Evolutionary conservation across 2,888 invertebrate genomes (phyloP).

Genomic region (Drosophila atroscutellata): DNA sequence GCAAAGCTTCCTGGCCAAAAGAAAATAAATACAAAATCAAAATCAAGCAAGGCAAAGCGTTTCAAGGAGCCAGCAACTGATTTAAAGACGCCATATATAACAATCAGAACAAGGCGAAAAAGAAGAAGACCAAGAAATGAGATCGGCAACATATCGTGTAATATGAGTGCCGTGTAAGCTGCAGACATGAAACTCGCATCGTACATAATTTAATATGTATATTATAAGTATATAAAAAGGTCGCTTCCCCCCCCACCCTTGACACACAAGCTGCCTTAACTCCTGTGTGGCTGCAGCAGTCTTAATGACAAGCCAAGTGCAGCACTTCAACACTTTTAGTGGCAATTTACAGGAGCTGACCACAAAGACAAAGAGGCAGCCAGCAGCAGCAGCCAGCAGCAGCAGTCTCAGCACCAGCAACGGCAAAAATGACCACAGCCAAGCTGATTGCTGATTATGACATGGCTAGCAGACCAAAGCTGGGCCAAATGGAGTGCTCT

Average conservation of each 20-base stretch:
- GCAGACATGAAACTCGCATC: slow-evolving; percentile 66
- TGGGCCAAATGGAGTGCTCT: slow-evolving; percentile 6
- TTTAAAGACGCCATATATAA: neutral
- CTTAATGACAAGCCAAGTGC: slow-evolving; percentile 76
- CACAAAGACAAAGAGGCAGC: slow-evolving; percentile 58
- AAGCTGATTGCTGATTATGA: slow-evolving; percentile 70
- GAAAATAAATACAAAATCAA: slow-evolving; percentile 11
- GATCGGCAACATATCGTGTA: slow-evolving; percentile 41
- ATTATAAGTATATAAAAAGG: slow-evolving; percentile 64
- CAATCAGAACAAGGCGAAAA: neutral
- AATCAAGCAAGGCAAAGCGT: slow-evolving; percentile 2
- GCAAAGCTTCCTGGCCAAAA: slow-evolving; percentile 14
- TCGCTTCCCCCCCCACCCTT: neutral
- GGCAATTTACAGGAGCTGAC: slow-evolving; percentile 81
- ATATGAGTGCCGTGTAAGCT: slow-evolving; percentile 78
- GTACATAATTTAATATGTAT: slow-evolving; percentile 77
- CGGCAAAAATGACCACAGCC: slow-evolving; percentile 46
- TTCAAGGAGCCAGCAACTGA: slow-evolving; percentile 12
- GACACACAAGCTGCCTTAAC: neutral
- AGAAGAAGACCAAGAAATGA: slow-evolving; percentile 25
- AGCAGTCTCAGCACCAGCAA: slow-evolving; percentile 8
- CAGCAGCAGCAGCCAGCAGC: slow-evolving; percentile 6
- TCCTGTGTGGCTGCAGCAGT: slow-evolving; percentile 2
- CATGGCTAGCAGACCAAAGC: slow-evolving; percentile 21
- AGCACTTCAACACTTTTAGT: slow-evolving; percentile 79